These are phyloP conservation scores for Agonopterix heracliana DNA, from an alignment of 2,888 invertebrate genomes.

Conservation along the genomic window DNA sequence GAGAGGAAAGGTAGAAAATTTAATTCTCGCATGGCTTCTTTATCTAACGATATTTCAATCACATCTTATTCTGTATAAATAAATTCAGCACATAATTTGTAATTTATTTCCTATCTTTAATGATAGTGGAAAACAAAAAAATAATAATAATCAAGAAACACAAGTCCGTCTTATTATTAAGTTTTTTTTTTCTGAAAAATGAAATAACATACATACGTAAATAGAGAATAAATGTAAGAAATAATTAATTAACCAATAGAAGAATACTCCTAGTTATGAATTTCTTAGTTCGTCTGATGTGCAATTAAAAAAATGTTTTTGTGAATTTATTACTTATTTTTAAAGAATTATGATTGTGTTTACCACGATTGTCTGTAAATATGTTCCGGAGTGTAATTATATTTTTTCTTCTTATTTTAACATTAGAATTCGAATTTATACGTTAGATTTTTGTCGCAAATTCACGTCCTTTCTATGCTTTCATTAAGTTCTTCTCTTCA, in stretches of 20 bases:
- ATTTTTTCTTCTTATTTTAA: constrained; percentile 42
- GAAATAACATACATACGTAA: constrained; percentile 68
- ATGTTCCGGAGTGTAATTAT: constrained; percentile 60
- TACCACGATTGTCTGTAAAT: constrained; percentile 61
- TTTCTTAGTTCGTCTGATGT: constrained; percentile 57
- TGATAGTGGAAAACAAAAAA: constrained; percentile 18
- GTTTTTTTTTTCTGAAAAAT: constrained; percentile 60
- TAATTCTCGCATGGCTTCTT: constrained; percentile 66
- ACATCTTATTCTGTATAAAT: constrained; percentile 22
- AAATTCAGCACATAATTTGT: constrained; percentile 12
- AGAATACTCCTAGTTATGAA: constrained; percentile 59
- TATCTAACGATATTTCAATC: constrained; percentile 25
- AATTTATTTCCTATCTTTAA: constrained; percentile 13
- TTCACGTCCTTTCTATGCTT: constrained; percentile 39
- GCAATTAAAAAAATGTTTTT: constrained; percentile 54
- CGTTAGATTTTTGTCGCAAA: constrained; percentile 30
- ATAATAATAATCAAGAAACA: constrained; percentile 35
- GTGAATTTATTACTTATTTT: constrained; percentile 67
- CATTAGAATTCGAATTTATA: constrained; percentile 38
- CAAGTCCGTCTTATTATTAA: constrained; percentile 63
- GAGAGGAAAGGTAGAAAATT: constrained; percentile 34
- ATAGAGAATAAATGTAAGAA: constrained; percentile 63
- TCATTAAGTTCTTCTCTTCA: constrained; percentile 37
- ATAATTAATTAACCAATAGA: constrained; percentile 62
- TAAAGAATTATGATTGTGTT: constrained; percentile 37